phyloP scores from a whole-genome alignment of 2,888 invertebrate species.

The Chironomus tentans region DNA sequence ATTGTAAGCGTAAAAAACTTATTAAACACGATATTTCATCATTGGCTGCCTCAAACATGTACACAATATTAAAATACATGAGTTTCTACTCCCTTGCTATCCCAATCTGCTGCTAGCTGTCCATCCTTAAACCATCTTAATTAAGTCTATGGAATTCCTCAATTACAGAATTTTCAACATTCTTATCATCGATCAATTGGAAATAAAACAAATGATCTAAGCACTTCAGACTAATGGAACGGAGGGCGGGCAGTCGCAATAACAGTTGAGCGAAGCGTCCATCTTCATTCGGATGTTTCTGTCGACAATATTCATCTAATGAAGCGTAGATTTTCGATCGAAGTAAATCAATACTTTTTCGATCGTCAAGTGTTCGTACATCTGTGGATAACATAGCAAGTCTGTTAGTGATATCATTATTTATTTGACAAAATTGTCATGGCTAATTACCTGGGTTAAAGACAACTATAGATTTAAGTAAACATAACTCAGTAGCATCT shows the following conservation, averaged over 20 bases:
- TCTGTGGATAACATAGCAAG: constrained; percentile 46
- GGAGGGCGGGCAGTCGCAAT: constrained; percentile 76
- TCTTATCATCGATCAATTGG: constrained; percentile 78
- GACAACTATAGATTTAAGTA: constrained; percentile 86
- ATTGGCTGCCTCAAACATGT: not conserved
- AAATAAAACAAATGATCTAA: constrained; percentile 92
- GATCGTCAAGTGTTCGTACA: constrained; percentile 78
- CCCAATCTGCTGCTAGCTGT: no score
- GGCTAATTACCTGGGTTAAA: constrained; percentile 80
- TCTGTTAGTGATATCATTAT: not conserved
- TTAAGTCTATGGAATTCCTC: constrained; percentile 47
- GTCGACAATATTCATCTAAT: constrained; percentile 88
- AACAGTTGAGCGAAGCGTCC: constrained; percentile 93
- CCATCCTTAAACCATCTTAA: no score
- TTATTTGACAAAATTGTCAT: constrained; percentile 7
- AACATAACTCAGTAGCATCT: constrained; percentile 90
- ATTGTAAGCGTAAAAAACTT: not conserved
- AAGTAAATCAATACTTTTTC: constrained; percentile 71
- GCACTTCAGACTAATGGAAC: constrained; percentile 89
- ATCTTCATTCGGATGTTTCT: constrained; percentile 80
- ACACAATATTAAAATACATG: no score
- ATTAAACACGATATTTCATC: not conserved
- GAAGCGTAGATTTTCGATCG: constrained; percentile 91
- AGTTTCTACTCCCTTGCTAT: no score
- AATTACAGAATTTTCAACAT: constrained; percentile 73